Evolutionary conservation across 2,888 invertebrate species (phyloP).

Genomic region (Drosophila falleni): DNA sequence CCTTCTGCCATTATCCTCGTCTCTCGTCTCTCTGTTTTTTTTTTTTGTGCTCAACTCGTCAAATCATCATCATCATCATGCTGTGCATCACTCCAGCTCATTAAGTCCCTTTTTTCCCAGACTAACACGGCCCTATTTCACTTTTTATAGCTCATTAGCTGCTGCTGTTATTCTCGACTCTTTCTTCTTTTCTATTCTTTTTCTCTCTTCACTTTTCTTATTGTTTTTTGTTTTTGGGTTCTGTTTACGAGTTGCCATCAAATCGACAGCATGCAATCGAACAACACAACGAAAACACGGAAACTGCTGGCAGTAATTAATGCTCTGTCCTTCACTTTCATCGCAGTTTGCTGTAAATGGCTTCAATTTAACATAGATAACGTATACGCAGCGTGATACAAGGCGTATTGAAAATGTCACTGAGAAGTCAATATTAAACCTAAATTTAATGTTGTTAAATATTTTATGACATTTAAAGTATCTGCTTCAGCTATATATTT

Average conservation of each 20-base stretch:
- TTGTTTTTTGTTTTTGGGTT: slow-evolving; percentile 13
- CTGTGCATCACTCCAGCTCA: slow-evolving; percentile 44
- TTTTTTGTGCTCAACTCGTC: slow-evolving; percentile 5
- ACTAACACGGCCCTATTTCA: slow-evolving; percentile 4
- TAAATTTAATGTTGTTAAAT: not conserved
- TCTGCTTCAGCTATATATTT: too few relatives aligned
- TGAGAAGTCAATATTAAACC: not conserved
- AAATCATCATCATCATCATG: slow-evolving; percentile 40
- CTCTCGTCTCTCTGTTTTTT: too few relatives aligned
- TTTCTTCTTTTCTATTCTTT: not conserved
- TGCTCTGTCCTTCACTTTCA: slow-evolving; percentile 9
- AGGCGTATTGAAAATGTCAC: not conserved
- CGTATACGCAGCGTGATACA: slow-evolving; percentile 26
- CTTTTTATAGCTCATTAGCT: slow-evolving; percentile 59
- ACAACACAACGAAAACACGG: slow-evolving; percentile 2
- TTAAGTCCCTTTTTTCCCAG: slow-evolving; percentile 41
- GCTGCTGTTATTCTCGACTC: slow-evolving; percentile 10
- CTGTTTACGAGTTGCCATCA: slow-evolving; percentile 52
- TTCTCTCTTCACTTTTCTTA: slow-evolving; percentile 21
- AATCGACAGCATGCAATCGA: slow-evolving; percentile 61
- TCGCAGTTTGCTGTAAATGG: not conserved
- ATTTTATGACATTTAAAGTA: not conserved
- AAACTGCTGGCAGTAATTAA: slow-evolving; percentile 42
- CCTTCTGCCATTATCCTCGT: slow-evolving; percentile 37
- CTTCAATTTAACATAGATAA: slow-evolving; percentile 7